These are phyloP conservation scores for Electrophaes corylata DNA, from an alignment of 2,888 invertebrate genomes.

Conservation along the genomic window DNA sequence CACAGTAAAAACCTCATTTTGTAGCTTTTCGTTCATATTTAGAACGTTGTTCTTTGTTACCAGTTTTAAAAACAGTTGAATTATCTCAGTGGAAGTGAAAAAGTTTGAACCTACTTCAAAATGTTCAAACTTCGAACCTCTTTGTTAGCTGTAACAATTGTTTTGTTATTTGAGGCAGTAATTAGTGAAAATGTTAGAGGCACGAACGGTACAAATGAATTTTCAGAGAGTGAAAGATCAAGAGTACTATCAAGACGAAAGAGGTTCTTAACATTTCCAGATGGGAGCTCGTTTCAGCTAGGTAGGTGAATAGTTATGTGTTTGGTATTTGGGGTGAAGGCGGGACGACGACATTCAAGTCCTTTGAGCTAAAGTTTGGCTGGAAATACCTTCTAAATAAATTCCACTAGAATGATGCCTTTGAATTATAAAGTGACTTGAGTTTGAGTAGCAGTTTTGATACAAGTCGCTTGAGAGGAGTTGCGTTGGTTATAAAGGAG, in stretches of 20 bases:
- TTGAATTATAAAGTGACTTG: slow-evolving; percentile 27
- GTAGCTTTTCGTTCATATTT: slow-evolving; percentile 45
- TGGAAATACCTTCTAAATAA: slow-evolving; percentile 36
- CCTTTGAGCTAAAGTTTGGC: slow-evolving; percentile 36
- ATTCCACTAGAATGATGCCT: slow-evolving; percentile 33
- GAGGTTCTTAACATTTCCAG: slow-evolving; percentile 85
- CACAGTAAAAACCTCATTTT: slow-evolving; percentile 43
- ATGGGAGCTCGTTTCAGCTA: slow-evolving; percentile 85
- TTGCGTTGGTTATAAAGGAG: neutral
- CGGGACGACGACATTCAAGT: slow-evolving; percentile 31
- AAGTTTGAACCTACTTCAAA: slow-evolving; percentile 30
- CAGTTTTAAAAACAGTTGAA: slow-evolving; percentile 23
- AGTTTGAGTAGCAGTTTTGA: slow-evolving; percentile 8
- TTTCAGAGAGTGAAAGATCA: slow-evolving; percentile 52
- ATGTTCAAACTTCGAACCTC: slow-evolving; percentile 31
- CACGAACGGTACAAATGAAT: slow-evolving; percentile 51
- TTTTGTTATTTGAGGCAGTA: slow-evolving; percentile 48
- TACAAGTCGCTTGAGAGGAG: neutral
- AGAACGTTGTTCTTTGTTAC: slow-evolving; percentile 22
- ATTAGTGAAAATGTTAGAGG: slow-evolving; percentile 50
- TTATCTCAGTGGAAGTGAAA: slow-evolving; percentile 29
- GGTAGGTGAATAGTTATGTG: slow-evolving; percentile 65
- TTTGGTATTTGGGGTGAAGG: slow-evolving; percentile 40
- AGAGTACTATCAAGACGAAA: slow-evolving; percentile 79
- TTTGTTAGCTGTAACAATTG: slow-evolving; percentile 38